Base-by-base conservation (phyloP, 1,140 invertebrate genomes). In the Drosophila grimshawi region DNA sequence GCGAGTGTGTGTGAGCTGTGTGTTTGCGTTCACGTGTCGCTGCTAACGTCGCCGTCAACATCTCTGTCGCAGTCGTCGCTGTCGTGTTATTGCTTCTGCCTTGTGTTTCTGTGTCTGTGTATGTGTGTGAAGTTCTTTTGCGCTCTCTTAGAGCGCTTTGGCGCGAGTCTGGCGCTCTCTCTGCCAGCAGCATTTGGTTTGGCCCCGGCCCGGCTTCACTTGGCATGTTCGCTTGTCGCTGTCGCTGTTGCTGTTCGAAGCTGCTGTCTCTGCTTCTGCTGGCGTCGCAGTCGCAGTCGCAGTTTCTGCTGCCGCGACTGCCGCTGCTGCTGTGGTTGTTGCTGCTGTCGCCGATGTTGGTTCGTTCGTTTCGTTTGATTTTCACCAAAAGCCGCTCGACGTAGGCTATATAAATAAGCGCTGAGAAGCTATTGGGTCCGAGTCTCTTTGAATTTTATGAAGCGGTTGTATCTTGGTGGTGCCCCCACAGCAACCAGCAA, bases 381-480 rank as follows among this genome's bases (percentile, higher is more conserved):
- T 81, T 75, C 72, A 80, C 72, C 69, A 81, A 90, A 90, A 67
- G 86, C 86, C 86, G 86, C 86, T 72, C 81, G 78, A 81, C 90
- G 81, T 91, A 92, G 91, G 91, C 91, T 92, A 92, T 92, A 92
- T 92, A 92, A 92, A 92, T 91, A 92, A 92, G 91, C 88, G 86
- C 79, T 74, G 91, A 90, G 91, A 89, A 89, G 91, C 85, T 89
- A 90, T 89, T 90, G 77, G 82, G 80, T 92, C 71, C 88, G 91
- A 92, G 91, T 92, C 91, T 92, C 91, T 92, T 92, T 92, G 88
- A 92, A 92, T 91, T 92, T 85, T 90, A 92, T 92, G 91, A 92
- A 92, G 91, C 91, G 91, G 91, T 92, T 91, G 91, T 92, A 90
- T 89, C 90, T 91, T 89, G 89, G 89, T 88, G 81, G 83, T 82